Percentiles rank a stretch among this genome's conserved stretches.
Evolutionary conservation across 2,113 vertebrate genomes (phyloP).

Genomic region (Romanogobio albipinnatus): DNA sequence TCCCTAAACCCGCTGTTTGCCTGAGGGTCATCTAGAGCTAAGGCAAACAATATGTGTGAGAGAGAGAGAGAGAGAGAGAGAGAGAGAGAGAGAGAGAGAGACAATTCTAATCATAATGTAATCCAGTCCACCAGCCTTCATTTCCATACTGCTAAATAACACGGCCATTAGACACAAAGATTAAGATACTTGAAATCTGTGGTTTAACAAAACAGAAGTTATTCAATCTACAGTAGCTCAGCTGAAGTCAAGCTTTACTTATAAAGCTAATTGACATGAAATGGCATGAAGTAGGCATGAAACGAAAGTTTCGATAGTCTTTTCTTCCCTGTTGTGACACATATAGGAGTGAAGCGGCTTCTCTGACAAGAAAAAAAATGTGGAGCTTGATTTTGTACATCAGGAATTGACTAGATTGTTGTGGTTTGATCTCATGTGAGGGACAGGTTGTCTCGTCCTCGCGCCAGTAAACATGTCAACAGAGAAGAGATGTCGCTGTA

Average conservation of each 20-base stretch:
- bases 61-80: neutral
- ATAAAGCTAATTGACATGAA: neutral
- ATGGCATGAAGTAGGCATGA: neutral
- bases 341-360: too few relatives aligned
- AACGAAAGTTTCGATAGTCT: too few relatives aligned
- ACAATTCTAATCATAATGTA: neutral
- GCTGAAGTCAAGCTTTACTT: neutral
- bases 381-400: too few relatives aligned
- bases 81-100: neutral
- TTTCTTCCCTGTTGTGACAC: too few relatives aligned
- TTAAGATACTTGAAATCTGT: neutral
- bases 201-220: neutral
- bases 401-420: too few relatives aligned
- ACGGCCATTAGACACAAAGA: neutral
- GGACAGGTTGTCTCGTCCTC: too few relatives aligned
- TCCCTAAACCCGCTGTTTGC: conserved; percentile 8
- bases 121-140: neutral
- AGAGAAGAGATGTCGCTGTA: too few relatives aligned
- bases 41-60: conserved; percentile 21
- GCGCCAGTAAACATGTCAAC: too few relatives aligned
- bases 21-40: neutral
- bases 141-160: conserved; percentile 12
- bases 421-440: too few relatives aligned
- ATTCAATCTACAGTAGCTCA: neutral
- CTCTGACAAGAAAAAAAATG: too few relatives aligned